These are phyloP conservation scores for Phoebastria nigripes DNA, from an alignment of 2,797 vertebrate species.

Conservation along the genomic window DNA sequence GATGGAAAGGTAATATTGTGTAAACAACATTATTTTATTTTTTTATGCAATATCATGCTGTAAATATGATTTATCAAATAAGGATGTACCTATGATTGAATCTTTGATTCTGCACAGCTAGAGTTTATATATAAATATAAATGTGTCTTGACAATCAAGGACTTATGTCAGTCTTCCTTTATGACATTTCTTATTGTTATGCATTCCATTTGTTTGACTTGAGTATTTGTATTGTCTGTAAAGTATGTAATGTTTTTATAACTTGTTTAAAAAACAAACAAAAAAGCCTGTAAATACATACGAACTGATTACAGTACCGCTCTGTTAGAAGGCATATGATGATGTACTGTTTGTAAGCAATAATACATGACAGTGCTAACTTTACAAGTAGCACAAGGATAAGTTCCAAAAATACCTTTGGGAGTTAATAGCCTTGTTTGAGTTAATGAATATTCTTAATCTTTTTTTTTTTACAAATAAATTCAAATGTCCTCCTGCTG, in stretches of 20 bases:
- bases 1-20: constrained; percentile 81
- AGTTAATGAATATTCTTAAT: constrained; percentile 71
- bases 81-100: constrained; percentile 82
- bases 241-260: constrained; percentile 91
- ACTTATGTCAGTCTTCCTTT: constrained; percentile 81
- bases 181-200: constrained; percentile 80
- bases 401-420: constrained; percentile 78
- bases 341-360: constrained; percentile 82
- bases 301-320: constrained; percentile 74
- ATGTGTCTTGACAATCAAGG: constrained; percentile 91
- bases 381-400: constrained; percentile 77
- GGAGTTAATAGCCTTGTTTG: constrained; percentile 74
- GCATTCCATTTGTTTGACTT: constrained; percentile 89
- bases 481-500: constrained; percentile 74
- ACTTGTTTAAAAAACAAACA: constrained; percentile 74
- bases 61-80: constrained; percentile 81
- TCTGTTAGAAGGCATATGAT: constrained; percentile 77
- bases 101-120: constrained; percentile 84
- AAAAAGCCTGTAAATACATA: constrained; percentile 76
- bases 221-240: constrained; percentile 88
- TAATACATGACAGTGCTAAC: constrained; percentile 80
- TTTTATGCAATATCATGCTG: constrained; percentile 83
- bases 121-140: constrained; percentile 85
- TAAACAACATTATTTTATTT: constrained; percentile 84
- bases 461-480: constrained; percentile 72